Base-by-base conservation (phyloP, 2,113 vertebrate genomes). In the Cottus gobio region DNA sequence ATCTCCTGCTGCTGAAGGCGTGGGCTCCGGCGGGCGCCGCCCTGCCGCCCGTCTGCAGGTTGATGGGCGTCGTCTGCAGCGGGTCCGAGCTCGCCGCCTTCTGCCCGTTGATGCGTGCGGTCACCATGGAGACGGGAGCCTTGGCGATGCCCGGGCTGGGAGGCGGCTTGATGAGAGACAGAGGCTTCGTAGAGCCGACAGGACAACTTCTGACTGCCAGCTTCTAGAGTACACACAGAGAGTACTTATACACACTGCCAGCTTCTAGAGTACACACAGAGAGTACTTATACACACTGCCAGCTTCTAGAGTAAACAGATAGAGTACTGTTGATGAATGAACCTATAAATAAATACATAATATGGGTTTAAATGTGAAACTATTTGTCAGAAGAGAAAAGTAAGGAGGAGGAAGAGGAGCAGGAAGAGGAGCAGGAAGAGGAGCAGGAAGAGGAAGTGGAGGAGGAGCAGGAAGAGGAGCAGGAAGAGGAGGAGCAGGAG, bases 41-140 rank as follows among this genome's bases (percentile, higher is more conserved):
- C 84, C 89, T 89, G 91, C 85, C 88, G 42, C 91, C 73, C 34
- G 91, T 96, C 91, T 95, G 96, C 63, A 95, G 95, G 93, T 95
- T 95, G 92, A 95, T 91, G 81, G 96, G 95, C 48, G 93, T 91
- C 69, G 90, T 94, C 89, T 95, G 96, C 37, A 94, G 94, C 34
- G 89, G 89, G 82, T 96, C 94, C 6, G 88, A 89, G 70, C 91
- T 89, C 61, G 85, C 81, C 78, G 85, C 92, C 91, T 93, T 96
- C 86, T 95, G 95, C 80, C 96, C 96, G 48, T 94, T 96, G 75
- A 96, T 92, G 90, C 95, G 95, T 83, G 96, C 94, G 1, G 96
- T 95, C 91, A 96, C 96, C 96, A 96, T 96, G 91, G 95, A 94
- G 87, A 95, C 93, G 83, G 96, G 95, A 44, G 93, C 81, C 93